Base-by-base conservation (phyloP, 92 coral and sea anemone genomes). In the Zoanthus gigantus region DNA sequence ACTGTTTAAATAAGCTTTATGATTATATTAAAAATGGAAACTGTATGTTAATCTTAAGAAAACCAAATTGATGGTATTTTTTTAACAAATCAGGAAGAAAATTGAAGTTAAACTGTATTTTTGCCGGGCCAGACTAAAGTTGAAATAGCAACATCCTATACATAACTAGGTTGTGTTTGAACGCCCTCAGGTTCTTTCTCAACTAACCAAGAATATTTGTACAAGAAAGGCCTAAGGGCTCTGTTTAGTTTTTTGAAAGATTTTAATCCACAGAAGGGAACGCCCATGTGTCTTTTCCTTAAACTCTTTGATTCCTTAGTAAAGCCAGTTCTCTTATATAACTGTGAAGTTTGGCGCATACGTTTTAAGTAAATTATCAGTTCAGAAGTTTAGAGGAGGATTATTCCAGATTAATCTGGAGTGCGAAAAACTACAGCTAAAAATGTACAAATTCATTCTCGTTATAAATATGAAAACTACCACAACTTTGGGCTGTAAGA, bases 401-500 rank as follows among this genome's bases (percentile, higher is more conserved):
- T 76, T 37, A 37, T 37, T 37, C 42, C 42, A 37, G 42, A 37
- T 37, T 37, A 37, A 37, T 37, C 42, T 37, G 31, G 32, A 47
- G 60, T 75, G 60, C 31, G 63, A 75, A 75, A 75, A 75, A 46
- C 79, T 75, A 75, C 79, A 75, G 78, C 78, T 74, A 74, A 74
- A 74, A 74, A 23, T 23, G 23, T 23, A 23, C 23, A 23, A 23
- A 23, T 23, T 23, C 23, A 23, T 23, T 23, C 23, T 23, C 23
- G 23, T 23, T 23, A 23, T 23, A 23, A 23, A 23, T 23, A 23
- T 23, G 23, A 23, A 23, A 23, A 23, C 23, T 23, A 23, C 23
- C 23, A 23, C 23, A 23, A 23, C 23, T 23, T 23, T 23, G 23
- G 23, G 23, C 23, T 23, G 23, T 23, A 23, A 23, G 23, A 23